A percentile compares a stretch with the other conserved stretches of the same genome.
Evolutionary conservation across 2,113 vertebrate genomes (phyloP).

Genomic region (Zosterops pallidus): DNA sequence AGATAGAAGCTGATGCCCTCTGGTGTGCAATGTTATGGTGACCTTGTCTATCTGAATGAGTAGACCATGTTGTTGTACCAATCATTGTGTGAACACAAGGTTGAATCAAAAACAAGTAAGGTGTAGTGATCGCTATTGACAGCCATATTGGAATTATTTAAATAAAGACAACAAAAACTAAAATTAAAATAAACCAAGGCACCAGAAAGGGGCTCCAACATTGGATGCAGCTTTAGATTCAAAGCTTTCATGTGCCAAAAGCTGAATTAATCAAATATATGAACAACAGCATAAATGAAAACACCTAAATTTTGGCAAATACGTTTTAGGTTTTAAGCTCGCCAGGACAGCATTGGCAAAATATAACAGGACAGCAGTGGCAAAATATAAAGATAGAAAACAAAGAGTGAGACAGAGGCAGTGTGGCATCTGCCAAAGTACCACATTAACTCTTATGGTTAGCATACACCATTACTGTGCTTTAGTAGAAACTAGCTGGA

Average conservation of each 20-base stretch:
- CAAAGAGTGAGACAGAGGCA: not conserved
- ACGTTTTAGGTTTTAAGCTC: not conserved
- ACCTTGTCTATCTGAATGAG: not conserved
- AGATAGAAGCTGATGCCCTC: not conserved
- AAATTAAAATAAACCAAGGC: not conserved
- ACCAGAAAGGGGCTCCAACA: not conserved
- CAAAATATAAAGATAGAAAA: not conserved
- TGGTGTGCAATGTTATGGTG: not conserved
- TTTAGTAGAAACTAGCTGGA: not conserved
- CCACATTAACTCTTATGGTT: not conserved
- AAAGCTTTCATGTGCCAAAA: not conserved
- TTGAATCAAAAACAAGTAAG: not conserved
- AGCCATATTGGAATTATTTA: not conserved
- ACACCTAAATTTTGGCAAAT: not conserved
- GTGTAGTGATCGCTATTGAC: not conserved
- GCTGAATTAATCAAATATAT: not conserved
- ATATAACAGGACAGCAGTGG: not conserved
- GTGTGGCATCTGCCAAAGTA: not conserved
- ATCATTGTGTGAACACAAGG: not conserved
- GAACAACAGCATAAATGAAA: not conserved
- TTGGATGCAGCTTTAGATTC: not conserved
- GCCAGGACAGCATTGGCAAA: not conserved
- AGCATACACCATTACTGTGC: not conserved
- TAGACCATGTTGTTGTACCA: not conserved
- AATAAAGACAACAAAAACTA: not conserved